phyloP scores from a whole-genome alignment of 2,888 invertebrate genomes.

The Apotomis turbidana region DNA sequence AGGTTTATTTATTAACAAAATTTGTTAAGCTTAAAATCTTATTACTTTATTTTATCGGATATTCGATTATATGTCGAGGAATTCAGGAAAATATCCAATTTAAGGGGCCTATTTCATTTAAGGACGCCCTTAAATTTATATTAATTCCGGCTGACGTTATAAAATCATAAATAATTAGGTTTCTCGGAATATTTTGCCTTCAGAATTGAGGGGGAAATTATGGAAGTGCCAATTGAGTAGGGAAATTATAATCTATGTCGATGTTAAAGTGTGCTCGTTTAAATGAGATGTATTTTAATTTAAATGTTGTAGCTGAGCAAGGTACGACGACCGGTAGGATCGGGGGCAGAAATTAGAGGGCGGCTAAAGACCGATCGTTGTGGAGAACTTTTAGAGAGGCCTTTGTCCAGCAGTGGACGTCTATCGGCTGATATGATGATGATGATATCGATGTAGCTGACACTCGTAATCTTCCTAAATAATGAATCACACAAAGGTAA shows the following conservation, averaged over 20 bases:
- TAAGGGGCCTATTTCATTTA: slow-evolving; percentile 10
- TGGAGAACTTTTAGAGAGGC: too few species aligned
- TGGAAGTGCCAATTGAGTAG: slow-evolving; percentile 17
- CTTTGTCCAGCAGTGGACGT: too few species aligned
- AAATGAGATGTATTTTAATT: too few species aligned
- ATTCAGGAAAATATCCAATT: slow-evolving; percentile 11
- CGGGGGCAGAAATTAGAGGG: too few species aligned
- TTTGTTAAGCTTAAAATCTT: background rate
- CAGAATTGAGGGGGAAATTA: slow-evolving; percentile 5
- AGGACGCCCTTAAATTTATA: slow-evolving; percentile 18
- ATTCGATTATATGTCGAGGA: slow-evolving; percentile 1
- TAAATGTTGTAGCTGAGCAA: too few species aligned
- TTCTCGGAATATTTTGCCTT: background rate
- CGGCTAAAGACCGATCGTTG: too few species aligned
- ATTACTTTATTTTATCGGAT: background rate
- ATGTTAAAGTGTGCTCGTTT: background rate
- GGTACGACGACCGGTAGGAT: too few species aligned
- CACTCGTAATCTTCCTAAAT: too few species aligned
- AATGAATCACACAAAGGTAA: too few species aligned
- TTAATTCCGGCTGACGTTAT: slow-evolving; percentile 19
- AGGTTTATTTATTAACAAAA: background rate
- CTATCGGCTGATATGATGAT: too few species aligned
- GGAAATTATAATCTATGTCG: background rate
- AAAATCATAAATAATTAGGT: slow-evolving; percentile 28
- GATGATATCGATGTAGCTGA: too few species aligned